Evolutionary conservation across 2,113 vertebrate genomes (phyloP).

Genomic region (Pedionomus torquatus): DNA sequence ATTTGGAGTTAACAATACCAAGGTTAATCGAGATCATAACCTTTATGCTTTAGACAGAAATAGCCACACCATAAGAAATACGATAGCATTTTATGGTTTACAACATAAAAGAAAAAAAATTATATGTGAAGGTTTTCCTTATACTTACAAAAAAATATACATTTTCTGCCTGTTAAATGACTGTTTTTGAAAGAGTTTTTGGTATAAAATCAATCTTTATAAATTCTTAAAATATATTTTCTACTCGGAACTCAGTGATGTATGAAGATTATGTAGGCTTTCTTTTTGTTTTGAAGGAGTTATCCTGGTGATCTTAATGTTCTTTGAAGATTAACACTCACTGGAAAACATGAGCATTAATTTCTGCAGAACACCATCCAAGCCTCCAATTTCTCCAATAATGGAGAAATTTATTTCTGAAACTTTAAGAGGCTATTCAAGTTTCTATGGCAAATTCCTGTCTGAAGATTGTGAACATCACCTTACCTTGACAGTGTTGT

Average conservation of each 20-base stretch:
- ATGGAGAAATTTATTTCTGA: background rate
- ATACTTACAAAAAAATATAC: background rate
- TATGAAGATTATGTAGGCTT: background rate
- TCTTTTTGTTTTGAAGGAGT: background rate
- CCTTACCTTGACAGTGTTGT: background rate
- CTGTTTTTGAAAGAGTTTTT: background rate
- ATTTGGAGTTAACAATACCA: background rate
- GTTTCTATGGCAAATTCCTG: background rate
- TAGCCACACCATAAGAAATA: background rate
- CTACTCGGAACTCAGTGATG: background rate
- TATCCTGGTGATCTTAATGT: background rate
- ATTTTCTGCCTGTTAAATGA: background rate
- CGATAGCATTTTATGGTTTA: background rate
- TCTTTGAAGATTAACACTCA: background rate
- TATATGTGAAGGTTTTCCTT: background rate
- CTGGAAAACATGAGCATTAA: background rate
- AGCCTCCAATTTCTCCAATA: background rate
- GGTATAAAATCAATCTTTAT: background rate
- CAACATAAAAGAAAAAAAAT: background rate
- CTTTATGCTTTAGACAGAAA: background rate
- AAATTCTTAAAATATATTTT: background rate
- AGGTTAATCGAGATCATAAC: background rate
- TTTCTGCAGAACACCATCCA: background rate
- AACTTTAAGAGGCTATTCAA: background rate
- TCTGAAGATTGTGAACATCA: background rate